A percentile compares a stretch with the other conserved stretches of the same genome.
phyloP scores from a whole-genome alignment of 2,888 invertebrate genomes.

The Stenichneumon culpator region DNA sequence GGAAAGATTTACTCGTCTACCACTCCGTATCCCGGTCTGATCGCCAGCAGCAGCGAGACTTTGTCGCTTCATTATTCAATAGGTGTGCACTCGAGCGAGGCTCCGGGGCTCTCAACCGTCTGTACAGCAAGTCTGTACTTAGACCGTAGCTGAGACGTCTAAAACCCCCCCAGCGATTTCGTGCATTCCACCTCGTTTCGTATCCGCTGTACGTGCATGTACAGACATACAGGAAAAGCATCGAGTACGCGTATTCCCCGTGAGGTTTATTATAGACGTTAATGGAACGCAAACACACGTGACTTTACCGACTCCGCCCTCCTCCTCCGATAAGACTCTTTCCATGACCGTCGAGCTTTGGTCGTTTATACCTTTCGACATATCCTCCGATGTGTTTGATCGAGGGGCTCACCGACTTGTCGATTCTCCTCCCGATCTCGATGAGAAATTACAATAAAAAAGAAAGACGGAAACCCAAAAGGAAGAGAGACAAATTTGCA shows the following conservation, averaged over 20 bases:
- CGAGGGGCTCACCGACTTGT: constrained; percentile 6
- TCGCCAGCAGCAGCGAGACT: constrained; percentile 41
- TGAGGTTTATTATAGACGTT: constrained; percentile 62
- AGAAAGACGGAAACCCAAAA: background rate
- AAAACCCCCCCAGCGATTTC: constrained; percentile 30
- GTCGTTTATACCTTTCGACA: constrained; percentile 30
- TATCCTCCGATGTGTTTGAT: constrained; percentile 17
- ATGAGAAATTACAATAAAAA: background rate
- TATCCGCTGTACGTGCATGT: background rate
- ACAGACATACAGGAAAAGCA: constrained; percentile 10
- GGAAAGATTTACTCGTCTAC: constrained; percentile 28
- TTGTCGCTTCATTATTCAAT: constrained; percentile 63
- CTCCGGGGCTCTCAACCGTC: constrained; percentile 56
- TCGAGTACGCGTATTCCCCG: constrained; percentile 35
- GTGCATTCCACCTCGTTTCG: constrained; percentile 34
- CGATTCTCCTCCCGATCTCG: constrained; percentile 20
- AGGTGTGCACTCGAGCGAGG: constrained; percentile 38
- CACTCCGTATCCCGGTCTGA: constrained; percentile 31
- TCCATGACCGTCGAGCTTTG: constrained; percentile 3
- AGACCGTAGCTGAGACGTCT: constrained; percentile 1
- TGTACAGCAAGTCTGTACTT: constrained; percentile 32
- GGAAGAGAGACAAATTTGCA: background rate
- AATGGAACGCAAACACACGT: constrained; percentile 71
- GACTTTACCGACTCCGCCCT: constrained; percentile 43
- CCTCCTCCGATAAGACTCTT: constrained; percentile 33